phyloP scores from a whole-genome alignment of 2,888 invertebrate species.

The Tenthredo distinguenda region DNA sequence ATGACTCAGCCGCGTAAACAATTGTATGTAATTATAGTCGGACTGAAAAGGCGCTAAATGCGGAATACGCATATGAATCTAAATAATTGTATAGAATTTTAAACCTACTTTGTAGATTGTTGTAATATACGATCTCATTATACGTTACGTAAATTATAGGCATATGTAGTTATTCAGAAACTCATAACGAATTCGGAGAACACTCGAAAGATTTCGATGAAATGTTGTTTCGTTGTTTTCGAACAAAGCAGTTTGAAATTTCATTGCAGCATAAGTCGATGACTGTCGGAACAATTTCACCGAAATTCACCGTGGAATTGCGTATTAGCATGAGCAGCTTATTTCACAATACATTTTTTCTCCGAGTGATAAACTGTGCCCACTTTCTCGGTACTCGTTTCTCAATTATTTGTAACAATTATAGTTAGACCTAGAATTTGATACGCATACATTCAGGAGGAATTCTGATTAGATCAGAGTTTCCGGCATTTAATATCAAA shows the following conservation, averaged over 20 bases:
- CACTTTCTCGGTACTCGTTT: no score
- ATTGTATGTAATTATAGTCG: background rate
- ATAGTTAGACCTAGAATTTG: background rate
- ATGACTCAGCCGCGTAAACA: background rate
- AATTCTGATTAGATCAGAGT: background rate
- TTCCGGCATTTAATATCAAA: background rate
- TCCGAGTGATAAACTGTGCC: no score
- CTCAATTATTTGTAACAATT: background rate
- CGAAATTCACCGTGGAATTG: no score
- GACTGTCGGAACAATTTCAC: no score
- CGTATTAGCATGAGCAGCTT: no score
- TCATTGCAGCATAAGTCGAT: no score
- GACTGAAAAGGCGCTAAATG: conserved; percentile 9
- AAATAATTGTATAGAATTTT: background rate
- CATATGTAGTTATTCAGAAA: background rate
- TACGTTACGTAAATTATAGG: background rate
- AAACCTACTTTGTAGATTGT: background rate
- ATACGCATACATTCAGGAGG: background rate
- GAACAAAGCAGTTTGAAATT: no score
- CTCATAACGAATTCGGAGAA: background rate
- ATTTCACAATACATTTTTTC: no score
- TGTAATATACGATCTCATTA: background rate
- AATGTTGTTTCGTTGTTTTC: no score
- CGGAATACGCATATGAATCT: background rate
- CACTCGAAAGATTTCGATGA: no score